phyloP scores from a whole-genome alignment of 2,797 vertebrate genomes.

The Atherinosoma microstoma region DNA sequence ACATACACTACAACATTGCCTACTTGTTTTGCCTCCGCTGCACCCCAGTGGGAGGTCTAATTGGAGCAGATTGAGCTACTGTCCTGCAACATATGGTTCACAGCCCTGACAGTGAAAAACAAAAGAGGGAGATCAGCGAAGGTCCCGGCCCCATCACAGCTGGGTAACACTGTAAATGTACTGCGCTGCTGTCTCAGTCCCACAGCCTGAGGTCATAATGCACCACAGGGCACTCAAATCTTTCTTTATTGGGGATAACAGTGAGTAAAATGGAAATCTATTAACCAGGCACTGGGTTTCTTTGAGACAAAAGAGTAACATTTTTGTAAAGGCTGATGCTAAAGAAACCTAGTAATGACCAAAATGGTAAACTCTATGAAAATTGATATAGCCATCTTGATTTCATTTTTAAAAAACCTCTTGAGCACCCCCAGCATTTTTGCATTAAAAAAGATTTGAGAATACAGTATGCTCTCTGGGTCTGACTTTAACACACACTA shows the following conservation, averaged over 20 bases:
- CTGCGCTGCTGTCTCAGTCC: neutral
- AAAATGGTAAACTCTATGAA: too few species aligned
- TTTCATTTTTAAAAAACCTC: too few species aligned
- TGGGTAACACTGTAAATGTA: constrained; percentile 47
- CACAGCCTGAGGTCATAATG: constrained; percentile 29
- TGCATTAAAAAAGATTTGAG: too few species aligned
- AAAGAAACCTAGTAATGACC: too few species aligned
- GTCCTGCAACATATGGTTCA: constrained; percentile 79
- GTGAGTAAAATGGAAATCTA: neutral
- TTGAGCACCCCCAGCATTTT: too few species aligned
- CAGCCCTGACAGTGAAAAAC: constrained; percentile 59
- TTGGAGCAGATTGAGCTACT: constrained; percentile 73
- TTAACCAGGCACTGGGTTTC: neutral
- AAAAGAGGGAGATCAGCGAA: constrained; percentile 53
- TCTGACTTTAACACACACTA: neutral
- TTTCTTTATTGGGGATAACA: constrained; percentile 11
- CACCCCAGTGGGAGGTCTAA: constrained; percentile 68
- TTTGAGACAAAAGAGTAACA: neutral
- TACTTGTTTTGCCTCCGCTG: constrained; percentile 39
- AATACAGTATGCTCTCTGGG: too few species aligned
- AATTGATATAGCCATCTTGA: too few species aligned
- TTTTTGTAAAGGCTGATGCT: neutral
- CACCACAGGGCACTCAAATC: neutral
- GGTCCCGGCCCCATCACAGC: constrained; percentile 67
- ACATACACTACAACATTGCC: constrained; percentile 7